phyloP scores from a whole-genome alignment of 2,797 vertebrate species.

The Tenualosa ilisha region DNA sequence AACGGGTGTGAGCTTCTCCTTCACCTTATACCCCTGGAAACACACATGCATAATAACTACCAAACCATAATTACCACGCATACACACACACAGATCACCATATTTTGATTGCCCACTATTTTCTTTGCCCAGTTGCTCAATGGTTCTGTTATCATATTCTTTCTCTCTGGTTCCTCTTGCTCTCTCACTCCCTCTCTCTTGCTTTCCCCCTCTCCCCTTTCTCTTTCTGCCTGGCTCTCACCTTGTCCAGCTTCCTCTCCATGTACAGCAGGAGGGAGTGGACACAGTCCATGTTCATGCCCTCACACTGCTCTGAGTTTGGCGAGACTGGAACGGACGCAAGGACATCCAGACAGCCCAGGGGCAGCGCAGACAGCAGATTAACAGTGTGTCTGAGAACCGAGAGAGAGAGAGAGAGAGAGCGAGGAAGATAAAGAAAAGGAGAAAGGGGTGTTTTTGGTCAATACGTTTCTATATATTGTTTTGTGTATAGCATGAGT shows the following conservation, averaged over 20 bases:
- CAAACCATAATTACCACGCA: neutral
- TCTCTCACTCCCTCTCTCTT: slow-evolving; percentile 24
- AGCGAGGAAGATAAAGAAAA: neutral
- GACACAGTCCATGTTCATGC: slow-evolving; percentile 83
- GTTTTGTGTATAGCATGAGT: too few relatives aligned
- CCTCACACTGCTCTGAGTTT: slow-evolving; percentile 67
- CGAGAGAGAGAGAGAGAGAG: neutral
- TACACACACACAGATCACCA: slow-evolving; percentile 27
- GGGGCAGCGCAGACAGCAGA: slow-evolving; percentile 69
- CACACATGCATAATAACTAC: neutral
- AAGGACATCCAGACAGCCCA: slow-evolving; percentile 74
- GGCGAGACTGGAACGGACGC: slow-evolving; percentile 57
- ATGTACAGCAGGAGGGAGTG: slow-evolving; percentile 75
- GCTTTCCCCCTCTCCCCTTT: slow-evolving; percentile 27
- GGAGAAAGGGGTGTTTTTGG: neutral
- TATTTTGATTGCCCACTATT: neutral
- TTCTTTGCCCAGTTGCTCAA: neutral
- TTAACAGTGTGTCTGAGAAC: slow-evolving; percentile 70
- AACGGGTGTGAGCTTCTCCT: slow-evolving; percentile 77
- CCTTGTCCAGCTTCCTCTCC: slow-evolving; percentile 75
- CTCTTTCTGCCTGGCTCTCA: slow-evolving; percentile 68
- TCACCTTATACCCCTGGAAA: slow-evolving; percentile 68
- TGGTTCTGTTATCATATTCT: neutral
- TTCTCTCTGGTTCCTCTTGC: too few relatives aligned
- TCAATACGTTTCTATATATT: too few relatives aligned